These are phyloP conservation scores for Saccostrea cuccullata DNA, from an alignment of 1,140 invertebrate species.

Conservation along the genomic window DNA sequence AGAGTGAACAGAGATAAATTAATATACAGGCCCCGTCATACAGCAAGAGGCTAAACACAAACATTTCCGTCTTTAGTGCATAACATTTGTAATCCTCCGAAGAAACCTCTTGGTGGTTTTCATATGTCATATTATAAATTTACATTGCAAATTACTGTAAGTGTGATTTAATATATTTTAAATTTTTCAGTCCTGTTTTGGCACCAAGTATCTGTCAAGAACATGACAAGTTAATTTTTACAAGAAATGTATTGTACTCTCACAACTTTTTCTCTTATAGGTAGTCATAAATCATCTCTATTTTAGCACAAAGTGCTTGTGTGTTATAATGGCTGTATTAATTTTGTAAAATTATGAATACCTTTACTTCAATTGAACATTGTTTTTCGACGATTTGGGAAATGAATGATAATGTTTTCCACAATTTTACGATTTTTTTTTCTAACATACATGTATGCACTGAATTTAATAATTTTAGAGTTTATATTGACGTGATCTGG, in stretches of 20 bases:
- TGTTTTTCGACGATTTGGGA: too few species aligned
- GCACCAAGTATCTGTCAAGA: background rate
- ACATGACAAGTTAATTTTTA: background rate
- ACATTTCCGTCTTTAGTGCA: constrained; percentile 8
- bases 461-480: too few species aligned
- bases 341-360: too few species aligned
- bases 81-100: background rate
- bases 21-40: background rate
- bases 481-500: too few species aligned
- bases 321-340: background rate
- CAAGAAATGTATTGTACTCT: background rate
- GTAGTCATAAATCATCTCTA: background rate
- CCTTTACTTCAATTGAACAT: too few species aligned
- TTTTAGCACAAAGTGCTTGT: background rate
- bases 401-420: too few species aligned
- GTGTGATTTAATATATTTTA: constrained; percentile 21
- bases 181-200: background rate
- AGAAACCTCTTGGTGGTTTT: background rate
- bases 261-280: background rate
- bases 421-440: too few species aligned
- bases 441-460: too few species aligned
- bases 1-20: background rate
- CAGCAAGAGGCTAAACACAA: background rate
- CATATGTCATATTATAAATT: background rate
- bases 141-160: background rate